phyloP scores from a whole-genome alignment of 2,113 vertebrate species.

The Actinemys pallida region DNA sequence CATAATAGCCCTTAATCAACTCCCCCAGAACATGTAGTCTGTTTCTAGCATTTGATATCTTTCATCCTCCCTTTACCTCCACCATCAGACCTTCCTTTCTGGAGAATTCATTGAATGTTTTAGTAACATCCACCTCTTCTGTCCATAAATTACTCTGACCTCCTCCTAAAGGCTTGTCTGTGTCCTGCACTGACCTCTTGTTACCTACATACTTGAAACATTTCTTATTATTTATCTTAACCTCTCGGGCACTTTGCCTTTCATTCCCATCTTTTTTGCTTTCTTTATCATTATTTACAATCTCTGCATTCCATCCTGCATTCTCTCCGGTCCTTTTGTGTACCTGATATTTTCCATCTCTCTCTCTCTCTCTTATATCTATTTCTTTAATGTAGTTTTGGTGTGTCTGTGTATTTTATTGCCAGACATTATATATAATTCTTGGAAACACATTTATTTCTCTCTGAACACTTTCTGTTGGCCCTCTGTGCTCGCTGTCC shows the following conservation, averaged over 20 bases:
- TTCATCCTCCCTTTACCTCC: not conserved
- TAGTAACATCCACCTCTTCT: not conserved
- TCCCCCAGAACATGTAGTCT: not conserved
- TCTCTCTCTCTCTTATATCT: not conserved
- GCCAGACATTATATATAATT: not conserved
- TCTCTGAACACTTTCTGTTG: not conserved
- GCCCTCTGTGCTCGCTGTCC: not conserved
- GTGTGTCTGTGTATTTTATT: not conserved
- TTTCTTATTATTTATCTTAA: slow-evolving; percentile 19
- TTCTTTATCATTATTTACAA: slow-evolving; percentile 35
- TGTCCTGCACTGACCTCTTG: not conserved
- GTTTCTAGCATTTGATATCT: not conserved
- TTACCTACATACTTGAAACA: slow-evolving; percentile 23
- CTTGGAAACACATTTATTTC: not conserved
- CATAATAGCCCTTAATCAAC: not conserved
- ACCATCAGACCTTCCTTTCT: not conserved
- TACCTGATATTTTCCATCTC: not conserved
- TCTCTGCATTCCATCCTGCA: slow-evolving; percentile 1
- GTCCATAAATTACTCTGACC: not conserved
- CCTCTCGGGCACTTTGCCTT: slow-evolving; percentile 1
- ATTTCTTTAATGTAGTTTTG: not conserved
- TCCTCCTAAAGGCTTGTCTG: not conserved
- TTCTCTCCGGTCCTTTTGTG: not conserved
- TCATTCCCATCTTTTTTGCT: not conserved
- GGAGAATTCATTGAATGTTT: not conserved